Conservation (phyloP, 2,113 vertebrate genomes). For the Cyprinus carpio region DNA sequence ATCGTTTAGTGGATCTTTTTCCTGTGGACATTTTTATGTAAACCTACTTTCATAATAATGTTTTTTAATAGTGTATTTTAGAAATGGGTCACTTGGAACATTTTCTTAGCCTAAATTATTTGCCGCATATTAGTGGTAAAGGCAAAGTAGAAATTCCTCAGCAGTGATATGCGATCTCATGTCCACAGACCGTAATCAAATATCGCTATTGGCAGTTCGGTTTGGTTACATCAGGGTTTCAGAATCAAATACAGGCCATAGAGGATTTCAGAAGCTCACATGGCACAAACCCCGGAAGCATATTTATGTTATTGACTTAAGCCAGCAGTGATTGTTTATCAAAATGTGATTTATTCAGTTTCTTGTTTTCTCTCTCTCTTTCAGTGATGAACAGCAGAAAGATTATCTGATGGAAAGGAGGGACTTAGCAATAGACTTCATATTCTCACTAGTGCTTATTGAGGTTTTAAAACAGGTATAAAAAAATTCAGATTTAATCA, state of each 20-base stretch:
- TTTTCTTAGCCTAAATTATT: background rate
- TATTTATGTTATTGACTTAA: background rate
- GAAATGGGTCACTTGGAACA: background rate
- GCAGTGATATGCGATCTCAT: background rate
- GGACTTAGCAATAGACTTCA: conserved; percentile 98
- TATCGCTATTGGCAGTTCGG: background rate
- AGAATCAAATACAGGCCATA: background rate
- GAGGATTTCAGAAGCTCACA: conserved; percentile 4
- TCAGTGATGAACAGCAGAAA: conserved; percentile 95
- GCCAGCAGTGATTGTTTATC: background rate
- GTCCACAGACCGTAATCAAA: background rate
- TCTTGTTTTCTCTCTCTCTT: conserved; percentile 62
- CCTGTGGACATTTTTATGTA: background rate
- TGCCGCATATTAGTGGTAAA: background rate
- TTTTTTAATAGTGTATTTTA: background rate
- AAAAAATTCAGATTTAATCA: background rate
- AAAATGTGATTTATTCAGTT: background rate
- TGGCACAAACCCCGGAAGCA: background rate
- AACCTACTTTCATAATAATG: background rate
- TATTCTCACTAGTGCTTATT: conserved; percentile 97
- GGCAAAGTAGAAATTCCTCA: background rate
- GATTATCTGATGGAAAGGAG: conserved; percentile 97
- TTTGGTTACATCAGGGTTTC: background rate
- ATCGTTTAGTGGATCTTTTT: background rate
- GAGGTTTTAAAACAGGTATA: conserved; percentile 92